Evolutionary conservation across 2,797 vertebrate species (phyloP).

Genomic region (Phrynocephalus forsythii): DNA sequence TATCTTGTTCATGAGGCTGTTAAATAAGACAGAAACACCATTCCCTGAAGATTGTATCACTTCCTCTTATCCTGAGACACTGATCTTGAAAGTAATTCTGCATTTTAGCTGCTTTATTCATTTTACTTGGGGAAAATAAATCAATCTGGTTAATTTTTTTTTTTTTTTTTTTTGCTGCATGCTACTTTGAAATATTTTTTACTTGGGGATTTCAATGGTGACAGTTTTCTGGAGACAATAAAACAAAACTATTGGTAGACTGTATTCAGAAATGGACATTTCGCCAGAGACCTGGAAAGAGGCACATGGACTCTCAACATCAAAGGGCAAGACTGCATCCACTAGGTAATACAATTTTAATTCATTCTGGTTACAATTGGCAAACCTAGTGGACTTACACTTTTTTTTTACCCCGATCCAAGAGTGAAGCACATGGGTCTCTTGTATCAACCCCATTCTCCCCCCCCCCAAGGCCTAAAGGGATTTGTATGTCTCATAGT

Average conservation of each 20-base stretch:
- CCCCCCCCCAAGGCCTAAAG: no score
- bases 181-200: constrained; percentile 25
- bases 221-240: neutral
- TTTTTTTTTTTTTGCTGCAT: constrained; percentile 26
- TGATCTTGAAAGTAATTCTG: constrained; percentile 40
- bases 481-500: no score
- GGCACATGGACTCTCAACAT: no score
- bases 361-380: no score
- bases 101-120: constrained; percentile 38
- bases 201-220: constrained; percentile 27
- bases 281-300: no score
- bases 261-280: neutral
- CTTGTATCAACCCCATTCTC: no score
- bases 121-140: constrained; percentile 41
- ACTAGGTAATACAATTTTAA: no score
- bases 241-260: neutral
- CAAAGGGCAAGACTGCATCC: no score
- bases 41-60: neutral
- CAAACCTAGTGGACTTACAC: no score
- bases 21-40: constrained; percentile 29
- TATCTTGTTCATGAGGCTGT: constrained; percentile 20
- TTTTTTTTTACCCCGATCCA: no score
- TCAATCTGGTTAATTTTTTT: constrained; percentile 33
- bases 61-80: constrained; percentile 11
- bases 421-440: no score